These are phyloP conservation scores for Halocynthia aurantium DNA, from an alignment of 23 tunicate genomes.

Conservation along the genomic window DNA sequence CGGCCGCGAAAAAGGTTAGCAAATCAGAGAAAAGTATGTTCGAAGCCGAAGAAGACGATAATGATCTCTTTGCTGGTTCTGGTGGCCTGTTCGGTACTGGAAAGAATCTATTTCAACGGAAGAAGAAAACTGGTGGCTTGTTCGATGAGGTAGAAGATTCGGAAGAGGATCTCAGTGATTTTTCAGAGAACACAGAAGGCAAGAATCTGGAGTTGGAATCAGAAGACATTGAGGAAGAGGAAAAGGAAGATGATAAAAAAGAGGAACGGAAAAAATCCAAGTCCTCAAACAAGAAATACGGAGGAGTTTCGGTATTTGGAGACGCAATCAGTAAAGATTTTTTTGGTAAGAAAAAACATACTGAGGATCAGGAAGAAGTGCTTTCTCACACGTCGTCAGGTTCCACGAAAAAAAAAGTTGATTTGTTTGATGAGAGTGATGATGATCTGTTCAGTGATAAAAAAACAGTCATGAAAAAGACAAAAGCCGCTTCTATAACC, in stretches of 20 bases:
- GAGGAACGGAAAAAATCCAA: constrained; percentile 13
- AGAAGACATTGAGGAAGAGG: constrained; percentile 14
- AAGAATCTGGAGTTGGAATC: constrained; percentile 21
- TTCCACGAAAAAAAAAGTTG: neutral
- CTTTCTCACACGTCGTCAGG: neutral
- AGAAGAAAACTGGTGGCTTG: constrained; percentile 34
- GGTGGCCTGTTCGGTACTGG: constrained; percentile 61
- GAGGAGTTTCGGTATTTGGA: constrained; percentile 78
- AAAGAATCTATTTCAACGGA: constrained; percentile 50
- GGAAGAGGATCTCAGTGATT: constrained; percentile 23
- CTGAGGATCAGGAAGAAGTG: neutral
- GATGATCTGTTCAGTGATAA: constrained; percentile 9
- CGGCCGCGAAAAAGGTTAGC: no score
- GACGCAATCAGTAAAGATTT: constrained; percentile 80
- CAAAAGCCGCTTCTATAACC: neutral
- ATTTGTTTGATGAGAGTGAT: constrained; percentile 19
- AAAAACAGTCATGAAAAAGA: neutral
- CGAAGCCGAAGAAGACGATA: constrained; percentile 39
- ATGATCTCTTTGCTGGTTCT: constrained; percentile 65
- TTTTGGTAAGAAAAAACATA: constrained; percentile 12
- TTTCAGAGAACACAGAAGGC: neutral
- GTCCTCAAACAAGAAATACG: constrained; percentile 35
- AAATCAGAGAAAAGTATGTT: constrained; percentile 13
- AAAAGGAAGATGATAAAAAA: neutral
- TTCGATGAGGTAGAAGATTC: constrained; percentile 67